Percentiles rank a stretch among this genome's conserved stretches.
phyloP scores from a whole-genome alignment of 2,888 invertebrate genomes.

The Pteria penguin region DNA sequence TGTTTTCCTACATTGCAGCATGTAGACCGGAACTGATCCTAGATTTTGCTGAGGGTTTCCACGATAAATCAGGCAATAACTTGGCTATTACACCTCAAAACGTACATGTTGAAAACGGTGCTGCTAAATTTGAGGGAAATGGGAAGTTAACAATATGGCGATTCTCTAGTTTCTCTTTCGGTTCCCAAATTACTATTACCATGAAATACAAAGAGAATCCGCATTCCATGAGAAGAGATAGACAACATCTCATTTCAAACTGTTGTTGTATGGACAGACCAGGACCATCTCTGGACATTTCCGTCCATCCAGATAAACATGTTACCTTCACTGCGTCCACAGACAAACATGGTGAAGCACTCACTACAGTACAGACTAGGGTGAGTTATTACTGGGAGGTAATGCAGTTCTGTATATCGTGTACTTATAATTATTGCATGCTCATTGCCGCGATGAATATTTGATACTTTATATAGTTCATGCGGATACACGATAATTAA shows the following conservation, averaged over 20 bases:
- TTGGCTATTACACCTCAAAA: slow-evolving; percentile 48
- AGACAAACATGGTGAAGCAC: slow-evolving; percentile 45
- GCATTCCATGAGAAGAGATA: slow-evolving; percentile 22
- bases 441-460: too few relatives aligned
- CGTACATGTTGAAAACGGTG: slow-evolving; percentile 47
- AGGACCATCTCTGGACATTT: slow-evolving; percentile 51
- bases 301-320: slow-evolving; percentile 41
- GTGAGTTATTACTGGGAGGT: slow-evolving; percentile 40
- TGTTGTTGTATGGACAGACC: slow-evolving; percentile 51
- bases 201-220: slow-evolving; percentile 50
- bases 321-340: slow-evolving; percentile 46
- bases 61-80: slow-evolving; percentile 51
- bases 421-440: too few relatives aligned
- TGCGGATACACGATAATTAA: too few relatives aligned
- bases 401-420: too few relatives aligned
- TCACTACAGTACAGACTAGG: slow-evolving; percentile 47
- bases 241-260: slow-evolving; percentile 56
- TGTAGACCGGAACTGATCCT: slow-evolving; percentile 52
- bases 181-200: slow-evolving; percentile 48
- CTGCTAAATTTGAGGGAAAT: slow-evolving; percentile 49
- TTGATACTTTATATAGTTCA: too few relatives aligned
- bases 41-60: slow-evolving; percentile 49
- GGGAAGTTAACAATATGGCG: slow-evolving; percentile 54
- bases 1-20: too few relatives aligned
- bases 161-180: slow-evolving; percentile 56